phyloP scores from a whole-genome alignment of 2,113 vertebrate genomes.

The Rhynchomys soricoides region DNA sequence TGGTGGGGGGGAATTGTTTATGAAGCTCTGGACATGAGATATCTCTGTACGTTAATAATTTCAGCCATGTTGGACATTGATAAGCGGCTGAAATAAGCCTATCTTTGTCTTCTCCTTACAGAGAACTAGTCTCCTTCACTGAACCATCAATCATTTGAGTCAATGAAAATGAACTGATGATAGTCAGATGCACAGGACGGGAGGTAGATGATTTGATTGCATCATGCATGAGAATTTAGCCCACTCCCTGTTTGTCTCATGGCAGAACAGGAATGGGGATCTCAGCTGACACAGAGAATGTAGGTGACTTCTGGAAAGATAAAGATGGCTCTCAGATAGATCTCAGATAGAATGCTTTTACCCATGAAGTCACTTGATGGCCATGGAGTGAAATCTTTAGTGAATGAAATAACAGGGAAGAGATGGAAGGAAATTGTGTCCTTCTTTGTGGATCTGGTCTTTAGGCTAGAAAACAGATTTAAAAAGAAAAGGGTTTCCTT shows the following conservation, averaged over 20 bases:
- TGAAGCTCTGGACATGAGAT: background rate
- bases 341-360: background rate
- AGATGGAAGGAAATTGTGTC: background rate
- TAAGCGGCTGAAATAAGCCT: background rate
- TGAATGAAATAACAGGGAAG: background rate
- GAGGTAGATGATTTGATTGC: background rate
- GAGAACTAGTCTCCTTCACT: no score
- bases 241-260: no score
- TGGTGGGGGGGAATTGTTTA: background rate
- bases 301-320: background rate
- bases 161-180: background rate
- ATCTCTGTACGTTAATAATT: accelerated
- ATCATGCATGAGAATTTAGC: accelerated
- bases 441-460: background rate
- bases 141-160: background rate
- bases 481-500: background rate
- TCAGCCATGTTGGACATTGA: background rate
- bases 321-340: background rate
- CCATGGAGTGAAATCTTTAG: background rate
- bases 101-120: background rate
- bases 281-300: no score
- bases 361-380: background rate
- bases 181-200: background rate
- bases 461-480: background rate
- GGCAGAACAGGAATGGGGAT: background rate